A percentile compares a stretch with the other conserved stretches of the same genome.
Conservation (phyloP, 2,797 vertebrate species). For the Hybognathus amarus region DNA sequence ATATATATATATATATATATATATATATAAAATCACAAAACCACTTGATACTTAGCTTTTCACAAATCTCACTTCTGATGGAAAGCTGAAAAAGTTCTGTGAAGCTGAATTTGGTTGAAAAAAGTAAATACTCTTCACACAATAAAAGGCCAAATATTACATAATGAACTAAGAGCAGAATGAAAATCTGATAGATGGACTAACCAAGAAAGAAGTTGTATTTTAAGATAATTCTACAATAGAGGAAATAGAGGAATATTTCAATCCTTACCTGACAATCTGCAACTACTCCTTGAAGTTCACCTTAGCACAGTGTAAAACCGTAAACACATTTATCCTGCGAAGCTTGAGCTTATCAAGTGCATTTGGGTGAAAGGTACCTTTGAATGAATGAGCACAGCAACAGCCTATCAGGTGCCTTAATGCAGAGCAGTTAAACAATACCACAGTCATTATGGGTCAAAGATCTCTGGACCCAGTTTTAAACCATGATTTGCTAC, state of each 20-base stretch:
- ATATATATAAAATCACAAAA: too few species aligned
- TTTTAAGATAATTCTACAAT: too few species aligned
- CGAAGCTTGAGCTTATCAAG: constrained; percentile 1
- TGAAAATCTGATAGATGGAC: neutral
- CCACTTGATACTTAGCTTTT: neutral
- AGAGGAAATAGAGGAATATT: too few species aligned
- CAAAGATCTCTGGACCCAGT: constrained; percentile 21
- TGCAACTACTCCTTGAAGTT: neutral
- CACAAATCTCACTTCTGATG: neutral
- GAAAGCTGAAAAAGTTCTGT: neutral
- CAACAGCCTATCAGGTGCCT: constrained; percentile 27
- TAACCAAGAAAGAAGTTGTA: neutral
- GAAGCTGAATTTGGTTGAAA: neutral
- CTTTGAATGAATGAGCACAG: neutral
- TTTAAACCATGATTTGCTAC: neutral
- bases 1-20: too few species aligned
- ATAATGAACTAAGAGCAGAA: neutral
- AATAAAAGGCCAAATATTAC: neutral
- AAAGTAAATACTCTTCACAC: neutral
- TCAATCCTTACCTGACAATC: constrained; percentile 20
- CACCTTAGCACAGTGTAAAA: neutral
- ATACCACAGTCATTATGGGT: neutral
- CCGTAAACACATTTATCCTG: neutral
- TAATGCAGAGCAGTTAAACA: neutral
- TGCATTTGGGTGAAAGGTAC: constrained; percentile 34